These are phyloP conservation scores for Steinernema hermaphroditum DNA, from an alignment of 2,888 invertebrate species.

Conservation along the genomic window DNA sequence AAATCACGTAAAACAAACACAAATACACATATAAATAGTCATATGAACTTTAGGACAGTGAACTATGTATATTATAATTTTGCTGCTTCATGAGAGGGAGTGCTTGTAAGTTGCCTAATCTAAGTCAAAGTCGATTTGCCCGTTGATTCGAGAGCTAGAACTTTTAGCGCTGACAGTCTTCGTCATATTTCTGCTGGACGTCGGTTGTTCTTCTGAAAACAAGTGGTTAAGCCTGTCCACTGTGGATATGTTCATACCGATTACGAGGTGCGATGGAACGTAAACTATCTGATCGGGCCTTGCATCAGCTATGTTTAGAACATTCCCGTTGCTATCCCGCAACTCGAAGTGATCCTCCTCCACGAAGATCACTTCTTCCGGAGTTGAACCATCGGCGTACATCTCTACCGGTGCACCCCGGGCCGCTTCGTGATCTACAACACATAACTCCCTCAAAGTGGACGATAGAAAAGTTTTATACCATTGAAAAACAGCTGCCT, in stretches of 20 bases:
- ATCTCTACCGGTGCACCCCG: too few relatives aligned
- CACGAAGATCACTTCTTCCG: background rate
- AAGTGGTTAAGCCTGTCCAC: background rate
- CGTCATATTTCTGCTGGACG: background rate
- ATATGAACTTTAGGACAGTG: too few relatives aligned
- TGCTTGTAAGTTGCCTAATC: background rate
- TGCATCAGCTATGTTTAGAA: background rate
- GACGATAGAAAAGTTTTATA: too few relatives aligned
- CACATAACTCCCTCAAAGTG: too few relatives aligned
- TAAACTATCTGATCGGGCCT: background rate
- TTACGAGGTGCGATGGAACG: background rate
- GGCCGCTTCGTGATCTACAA: too few relatives aligned
- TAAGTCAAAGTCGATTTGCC: slow-evolving; percentile 11
- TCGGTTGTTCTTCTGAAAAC: background rate
- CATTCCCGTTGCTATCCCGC: background rate
- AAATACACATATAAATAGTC: too few relatives aligned
- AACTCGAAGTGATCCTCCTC: background rate
- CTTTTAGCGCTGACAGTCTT: background rate
- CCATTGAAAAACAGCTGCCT: background rate
- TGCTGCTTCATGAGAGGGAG: too few relatives aligned
- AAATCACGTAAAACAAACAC: too few relatives aligned
- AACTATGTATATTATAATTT: too few relatives aligned
- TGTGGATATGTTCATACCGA: background rate
- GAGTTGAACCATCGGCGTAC: too few relatives aligned
- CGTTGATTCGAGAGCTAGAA: background rate